Conservation (phyloP, 1,140 invertebrate genomes). For the Hydropsyche tenuis region DNA sequence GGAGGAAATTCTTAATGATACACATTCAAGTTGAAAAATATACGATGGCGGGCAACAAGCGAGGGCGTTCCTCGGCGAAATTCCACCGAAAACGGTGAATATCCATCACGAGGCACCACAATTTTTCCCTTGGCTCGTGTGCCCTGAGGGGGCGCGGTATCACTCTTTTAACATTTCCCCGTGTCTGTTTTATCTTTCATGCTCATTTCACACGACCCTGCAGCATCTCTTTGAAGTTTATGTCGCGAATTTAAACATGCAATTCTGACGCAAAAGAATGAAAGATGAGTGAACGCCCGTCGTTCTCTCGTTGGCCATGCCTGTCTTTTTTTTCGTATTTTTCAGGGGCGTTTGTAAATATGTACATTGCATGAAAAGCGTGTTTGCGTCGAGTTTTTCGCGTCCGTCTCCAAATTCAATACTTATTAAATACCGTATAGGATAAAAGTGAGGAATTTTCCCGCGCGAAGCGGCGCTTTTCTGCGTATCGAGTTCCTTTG, state of each 20-base stretch:
- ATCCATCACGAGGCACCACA: slow-evolving; percentile 20
- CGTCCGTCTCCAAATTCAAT: too few species aligned
- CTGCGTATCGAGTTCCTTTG: too few species aligned
- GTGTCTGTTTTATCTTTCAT: slow-evolving; percentile 34
- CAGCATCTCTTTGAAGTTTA: slow-evolving; percentile 31
- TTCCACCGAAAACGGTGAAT: slow-evolving; percentile 15
- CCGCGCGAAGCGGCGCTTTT: too few species aligned
- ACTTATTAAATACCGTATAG: too few species aligned
- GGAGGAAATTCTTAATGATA: slow-evolving; percentile 23
- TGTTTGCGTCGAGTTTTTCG: too few species aligned
- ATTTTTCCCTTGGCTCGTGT: neutral
- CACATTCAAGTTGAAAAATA: slow-evolving; percentile 25
- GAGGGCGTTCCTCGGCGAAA: neutral
- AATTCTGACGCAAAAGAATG: slow-evolving; percentile 30
- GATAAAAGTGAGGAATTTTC: too few species aligned
- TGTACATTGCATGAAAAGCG: too few species aligned
- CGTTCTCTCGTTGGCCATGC: too few species aligned
- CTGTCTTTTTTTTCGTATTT: too few species aligned
- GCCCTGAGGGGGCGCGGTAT: neutral
- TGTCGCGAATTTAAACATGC: slow-evolving; percentile 35
- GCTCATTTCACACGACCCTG: slow-evolving; percentile 28
- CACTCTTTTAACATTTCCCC: slow-evolving; percentile 35
- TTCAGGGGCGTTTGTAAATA: too few species aligned
- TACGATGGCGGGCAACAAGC: neutral
- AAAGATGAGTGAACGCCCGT: slow-evolving; percentile 18